Evolutionary conservation across 2,888 invertebrate genomes (phyloP).

Genomic region (Hyalella azteca): DNA sequence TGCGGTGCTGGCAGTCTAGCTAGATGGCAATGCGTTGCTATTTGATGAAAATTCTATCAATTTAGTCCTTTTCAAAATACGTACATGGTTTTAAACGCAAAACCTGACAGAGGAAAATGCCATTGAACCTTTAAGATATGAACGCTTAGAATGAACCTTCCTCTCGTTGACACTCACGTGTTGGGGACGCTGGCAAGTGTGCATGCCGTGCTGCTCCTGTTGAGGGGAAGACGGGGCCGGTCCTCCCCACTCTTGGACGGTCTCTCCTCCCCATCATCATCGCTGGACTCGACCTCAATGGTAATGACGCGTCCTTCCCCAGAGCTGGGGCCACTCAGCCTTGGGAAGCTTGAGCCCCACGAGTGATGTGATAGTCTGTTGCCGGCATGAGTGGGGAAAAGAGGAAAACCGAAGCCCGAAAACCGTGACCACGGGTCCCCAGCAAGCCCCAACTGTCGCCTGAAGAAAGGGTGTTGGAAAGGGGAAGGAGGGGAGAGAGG

Average conservation of each 20-base stretch:
- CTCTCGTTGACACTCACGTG: background rate
- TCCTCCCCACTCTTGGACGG: background rate
- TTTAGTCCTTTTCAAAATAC: no score
- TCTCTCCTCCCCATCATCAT: background rate
- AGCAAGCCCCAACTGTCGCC: conserved; percentile 46
- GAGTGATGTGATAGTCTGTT: background rate
- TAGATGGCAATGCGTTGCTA: no score
- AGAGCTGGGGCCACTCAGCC: background rate
- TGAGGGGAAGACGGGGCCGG: background rate
- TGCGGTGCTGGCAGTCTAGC: no score
- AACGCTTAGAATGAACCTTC: no score
- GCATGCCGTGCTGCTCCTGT: background rate
- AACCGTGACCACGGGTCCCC: conserved; percentile 51
- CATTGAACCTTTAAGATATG: no score
- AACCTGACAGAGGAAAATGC: no score
- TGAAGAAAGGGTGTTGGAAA: conserved; percentile 57
- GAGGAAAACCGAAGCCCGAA: conserved; percentile 54
- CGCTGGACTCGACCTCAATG: conserved; percentile 29
- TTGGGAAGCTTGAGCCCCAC: conserved; percentile 26
- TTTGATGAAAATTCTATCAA: no score
- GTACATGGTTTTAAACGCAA: no score
- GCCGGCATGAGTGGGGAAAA: conserved; percentile 13
- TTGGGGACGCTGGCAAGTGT: background rate
- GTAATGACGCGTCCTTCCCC: conserved; percentile 13
- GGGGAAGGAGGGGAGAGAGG: conserved; percentile 56